phyloP scores from a whole-genome alignment of 2,797 vertebrate genomes.

The Falco biarmicus region DNA sequence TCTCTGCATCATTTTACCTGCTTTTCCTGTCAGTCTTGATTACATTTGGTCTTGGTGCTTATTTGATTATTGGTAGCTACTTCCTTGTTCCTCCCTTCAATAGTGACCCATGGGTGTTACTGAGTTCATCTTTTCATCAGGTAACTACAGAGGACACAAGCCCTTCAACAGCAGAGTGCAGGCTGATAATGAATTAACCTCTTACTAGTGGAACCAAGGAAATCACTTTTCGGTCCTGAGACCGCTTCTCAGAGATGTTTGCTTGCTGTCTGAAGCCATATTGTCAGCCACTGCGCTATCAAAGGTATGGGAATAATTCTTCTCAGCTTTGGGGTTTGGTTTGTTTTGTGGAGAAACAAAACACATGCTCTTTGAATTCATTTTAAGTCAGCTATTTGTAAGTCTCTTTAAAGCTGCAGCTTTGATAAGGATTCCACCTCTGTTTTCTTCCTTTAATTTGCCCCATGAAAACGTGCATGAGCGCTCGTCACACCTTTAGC shows the following conservation, averaged over 20 bases:
- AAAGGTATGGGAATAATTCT: constrained; percentile 19
- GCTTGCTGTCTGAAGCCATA: neutral
- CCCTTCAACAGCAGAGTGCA: neutral
- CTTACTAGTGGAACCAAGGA: neutral
- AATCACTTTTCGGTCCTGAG: neutral
- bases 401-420: neutral
- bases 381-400: neutral
- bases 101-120: neutral
- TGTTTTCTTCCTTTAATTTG: neutral
- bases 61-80: neutral
- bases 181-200: constrained; percentile 46
- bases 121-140: constrained; percentile 25
- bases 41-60: neutral
- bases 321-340: neutral
- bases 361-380: neutral
- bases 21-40: neutral
- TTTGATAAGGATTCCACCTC: neutral
- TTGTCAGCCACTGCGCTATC: neutral
- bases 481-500: neutral
- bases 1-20: neutral
- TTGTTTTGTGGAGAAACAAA: neutral
- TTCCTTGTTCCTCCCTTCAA: neutral
- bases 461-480: neutral
- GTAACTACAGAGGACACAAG: constrained; percentile 1
- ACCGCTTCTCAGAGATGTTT: neutral